Conservation (phyloP, 1,140 invertebrate genomes). For the Drosophila gunungcola region DNA sequence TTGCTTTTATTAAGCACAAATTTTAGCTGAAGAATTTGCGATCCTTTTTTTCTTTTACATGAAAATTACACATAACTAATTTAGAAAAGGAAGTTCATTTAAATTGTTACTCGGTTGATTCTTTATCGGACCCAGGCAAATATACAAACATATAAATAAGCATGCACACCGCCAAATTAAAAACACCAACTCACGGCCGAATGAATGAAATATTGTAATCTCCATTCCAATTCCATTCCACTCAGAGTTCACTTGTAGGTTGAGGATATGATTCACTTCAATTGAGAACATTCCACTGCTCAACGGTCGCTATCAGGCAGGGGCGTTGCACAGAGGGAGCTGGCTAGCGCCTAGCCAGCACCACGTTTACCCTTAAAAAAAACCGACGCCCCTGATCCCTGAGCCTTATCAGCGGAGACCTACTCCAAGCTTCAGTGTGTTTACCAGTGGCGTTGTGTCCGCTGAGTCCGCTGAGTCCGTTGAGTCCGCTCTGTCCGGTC, state of each 20-base stretch:
- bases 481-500: background rate
- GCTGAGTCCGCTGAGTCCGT: background rate
- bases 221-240: conserved; percentile 56
- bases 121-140: background rate
- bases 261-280: conserved; percentile 80
- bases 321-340: background rate
- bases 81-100: background rate
- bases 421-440: conserved; percentile 26
- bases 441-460: conserved; percentile 17
- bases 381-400: background rate
- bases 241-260: conserved; percentile 78
- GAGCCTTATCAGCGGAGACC: conserved; percentile 36
- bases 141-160: conserved; percentile 2
- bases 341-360: no score
- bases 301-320: conserved; percentile 18
- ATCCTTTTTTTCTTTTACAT: no score
- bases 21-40: background rate
- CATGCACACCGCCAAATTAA: background rate
- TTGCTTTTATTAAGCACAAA: no score
- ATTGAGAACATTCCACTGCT: conserved; percentile 70
- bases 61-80: background rate
- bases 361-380: background rate
- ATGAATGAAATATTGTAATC: conserved; percentile 62
- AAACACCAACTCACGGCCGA: conserved; percentile 14
- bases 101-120: background rate